A percentile compares a stretch with the other conserved stretches of the same genome.
phyloP scores from a whole-genome alignment of 2,888 invertebrate genomes.

The Hedya salicella region DNA sequence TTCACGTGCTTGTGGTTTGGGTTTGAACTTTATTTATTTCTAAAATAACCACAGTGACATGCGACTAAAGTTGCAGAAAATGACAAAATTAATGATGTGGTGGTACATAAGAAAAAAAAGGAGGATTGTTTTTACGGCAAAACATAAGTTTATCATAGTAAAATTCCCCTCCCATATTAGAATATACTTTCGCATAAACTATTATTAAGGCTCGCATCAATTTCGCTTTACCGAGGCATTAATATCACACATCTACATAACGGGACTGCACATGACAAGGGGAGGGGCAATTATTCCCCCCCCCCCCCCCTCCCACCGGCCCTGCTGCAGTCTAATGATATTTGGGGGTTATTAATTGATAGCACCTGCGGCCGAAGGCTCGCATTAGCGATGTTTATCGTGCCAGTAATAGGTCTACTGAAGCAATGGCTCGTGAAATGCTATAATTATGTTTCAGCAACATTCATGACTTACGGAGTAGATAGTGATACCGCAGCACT shows the following conservation, averaged over 20 bases:
- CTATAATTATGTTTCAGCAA: constrained; percentile 48
- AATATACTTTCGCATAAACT: neutral
- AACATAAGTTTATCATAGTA: neutral
- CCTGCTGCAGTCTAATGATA: constrained; percentile 50
- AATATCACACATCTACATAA: constrained; percentile 54
- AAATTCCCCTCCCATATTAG: constrained; percentile 4
- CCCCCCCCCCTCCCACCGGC: constrained; percentile 45
- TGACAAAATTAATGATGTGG: no score
- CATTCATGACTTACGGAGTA: constrained; percentile 30
- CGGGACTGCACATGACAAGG: constrained; percentile 39
- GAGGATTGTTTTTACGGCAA: no score
- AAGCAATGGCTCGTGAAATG: constrained; percentile 68
- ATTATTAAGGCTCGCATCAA: constrained; percentile 21
- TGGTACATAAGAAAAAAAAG: no score
- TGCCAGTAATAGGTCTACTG: constrained; percentile 74
- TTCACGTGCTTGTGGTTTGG: no score
- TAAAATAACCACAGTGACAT: no score
- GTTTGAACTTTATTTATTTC: no score
- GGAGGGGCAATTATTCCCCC: constrained; percentile 47
- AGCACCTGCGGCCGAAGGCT: constrained; percentile 78
- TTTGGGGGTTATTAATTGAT: constrained; percentile 71
- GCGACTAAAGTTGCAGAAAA: no score
- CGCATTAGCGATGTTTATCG: constrained; percentile 77
- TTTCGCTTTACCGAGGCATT: constrained; percentile 27
- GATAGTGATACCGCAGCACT: no score